phyloP scores from a whole-genome alignment of 2,113 vertebrate genomes.

The Peromyscus californicus region DNA sequence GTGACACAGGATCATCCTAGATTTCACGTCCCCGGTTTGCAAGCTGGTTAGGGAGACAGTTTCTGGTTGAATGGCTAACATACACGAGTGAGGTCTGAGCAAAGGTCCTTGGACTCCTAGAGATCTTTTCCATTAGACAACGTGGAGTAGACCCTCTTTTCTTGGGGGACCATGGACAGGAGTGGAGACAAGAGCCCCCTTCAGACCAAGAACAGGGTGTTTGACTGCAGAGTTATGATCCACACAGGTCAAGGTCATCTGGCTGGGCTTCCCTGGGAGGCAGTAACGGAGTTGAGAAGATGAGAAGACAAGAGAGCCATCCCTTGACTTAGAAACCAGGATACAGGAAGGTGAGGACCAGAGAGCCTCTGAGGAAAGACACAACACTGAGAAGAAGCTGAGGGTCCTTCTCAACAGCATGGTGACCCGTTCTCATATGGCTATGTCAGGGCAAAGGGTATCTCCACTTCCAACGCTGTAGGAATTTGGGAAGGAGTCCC shows the following conservation, averaged over 20 bases:
- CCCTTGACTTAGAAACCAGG: neutral
- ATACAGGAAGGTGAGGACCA: accelerated
- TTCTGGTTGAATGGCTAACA: neutral
- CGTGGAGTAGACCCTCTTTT: accelerated
- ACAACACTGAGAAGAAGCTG: accelerated
- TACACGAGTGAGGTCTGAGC: accelerated
- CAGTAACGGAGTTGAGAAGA: neutral
- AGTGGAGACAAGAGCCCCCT: neutral
- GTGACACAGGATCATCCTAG: neutral
- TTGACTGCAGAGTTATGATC: accelerated
- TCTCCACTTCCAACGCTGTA: accelerated
- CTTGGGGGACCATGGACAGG: neutral
- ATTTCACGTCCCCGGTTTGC: neutral
- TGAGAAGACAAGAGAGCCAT: neutral
- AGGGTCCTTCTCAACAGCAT: accelerated
- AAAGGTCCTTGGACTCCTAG: accelerated
- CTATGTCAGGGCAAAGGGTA: accelerated
- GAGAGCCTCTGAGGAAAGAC: accelerated
- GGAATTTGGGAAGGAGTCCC: accelerated
- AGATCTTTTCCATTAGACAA: accelerated
- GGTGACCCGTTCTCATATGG: accelerated
- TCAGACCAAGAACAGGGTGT: accelerated
- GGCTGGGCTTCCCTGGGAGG: neutral
- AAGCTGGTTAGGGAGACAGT: neutral
- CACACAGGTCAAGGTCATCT: neutral